Evolutionary conservation across 1,140 invertebrate genomes (phyloP).

Genomic region (Luehdorfia chinensis): DNA sequence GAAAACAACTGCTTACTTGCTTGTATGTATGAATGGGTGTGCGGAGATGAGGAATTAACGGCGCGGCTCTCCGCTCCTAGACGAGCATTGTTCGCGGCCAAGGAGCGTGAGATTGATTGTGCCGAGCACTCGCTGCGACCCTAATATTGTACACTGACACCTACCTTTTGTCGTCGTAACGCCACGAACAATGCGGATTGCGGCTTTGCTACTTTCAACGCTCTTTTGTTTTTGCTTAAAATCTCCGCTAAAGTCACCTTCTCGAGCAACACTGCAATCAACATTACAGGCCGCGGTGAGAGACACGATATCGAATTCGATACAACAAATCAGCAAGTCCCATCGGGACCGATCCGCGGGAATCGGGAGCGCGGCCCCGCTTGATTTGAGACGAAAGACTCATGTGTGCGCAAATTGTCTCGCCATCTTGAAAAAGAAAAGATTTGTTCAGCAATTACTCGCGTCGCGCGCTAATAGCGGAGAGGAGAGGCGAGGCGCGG

Average conservation of each 20-base stretch:
- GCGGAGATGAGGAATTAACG: conserved; percentile 15
- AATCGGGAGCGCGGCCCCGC: no score
- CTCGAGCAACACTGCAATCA: not conserved
- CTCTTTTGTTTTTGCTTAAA: not conserved
- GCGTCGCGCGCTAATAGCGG: conserved; percentile 23
- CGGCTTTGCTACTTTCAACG: not conserved
- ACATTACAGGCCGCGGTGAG: no score
- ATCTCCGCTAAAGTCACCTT: no score
- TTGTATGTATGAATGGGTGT: conserved; percentile 8
- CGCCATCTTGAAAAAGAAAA: conserved; percentile 5
- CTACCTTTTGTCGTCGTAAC: not conserved
- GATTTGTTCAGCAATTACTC: conserved; percentile 16
- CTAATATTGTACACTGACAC: conserved; percentile 8
- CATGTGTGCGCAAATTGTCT: conserved; percentile 1
- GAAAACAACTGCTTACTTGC: conserved; percentile 11
- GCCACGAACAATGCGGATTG: not conserved
- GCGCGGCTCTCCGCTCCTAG: conserved; percentile 5
- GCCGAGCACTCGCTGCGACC: conserved; percentile 7
- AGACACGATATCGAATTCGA: no score
- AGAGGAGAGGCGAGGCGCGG: conserved; percentile 5
- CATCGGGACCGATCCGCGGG: no score
- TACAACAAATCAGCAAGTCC: no score
- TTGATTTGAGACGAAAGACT: not conserved
- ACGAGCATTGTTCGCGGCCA: conserved; percentile 13
- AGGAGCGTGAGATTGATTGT: conserved; percentile 16